Conservation (phyloP, 1,140 invertebrate genomes). For the Saccostrea echinata region DNA sequence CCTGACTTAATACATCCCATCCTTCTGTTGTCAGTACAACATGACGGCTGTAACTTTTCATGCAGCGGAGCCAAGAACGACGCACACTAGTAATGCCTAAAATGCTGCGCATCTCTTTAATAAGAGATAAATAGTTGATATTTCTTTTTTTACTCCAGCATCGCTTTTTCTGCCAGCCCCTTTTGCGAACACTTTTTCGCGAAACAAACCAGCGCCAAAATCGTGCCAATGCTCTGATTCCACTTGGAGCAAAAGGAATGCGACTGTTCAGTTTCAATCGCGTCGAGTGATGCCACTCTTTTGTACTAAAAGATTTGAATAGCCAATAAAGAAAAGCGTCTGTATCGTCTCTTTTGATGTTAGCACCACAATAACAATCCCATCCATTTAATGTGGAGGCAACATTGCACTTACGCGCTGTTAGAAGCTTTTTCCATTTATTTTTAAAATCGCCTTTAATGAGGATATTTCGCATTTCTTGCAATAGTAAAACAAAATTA, state of each 20-base stretch:
- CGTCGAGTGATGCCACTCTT: conserved; percentile 33
- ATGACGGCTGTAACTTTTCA: conserved; percentile 4
- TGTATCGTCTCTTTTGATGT: background rate
- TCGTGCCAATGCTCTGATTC: background rate
- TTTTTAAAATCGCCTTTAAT: conserved; percentile 8
- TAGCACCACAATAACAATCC: background rate
- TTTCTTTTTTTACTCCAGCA: conserved; percentile 14
- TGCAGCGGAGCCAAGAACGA: background rate
- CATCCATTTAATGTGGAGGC: conserved; percentile 10
- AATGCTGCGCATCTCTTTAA: conserved; percentile 40
- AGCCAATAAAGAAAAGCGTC: conserved; percentile 12
- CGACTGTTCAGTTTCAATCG: conserved; percentile 27
- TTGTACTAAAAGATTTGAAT: background rate
- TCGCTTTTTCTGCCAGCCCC: background rate
- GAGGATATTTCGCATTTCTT: conserved; percentile 43
- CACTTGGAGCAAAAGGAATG: conserved; percentile 8
- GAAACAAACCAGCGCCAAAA: conserved; percentile 32
- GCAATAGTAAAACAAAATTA: conserved; percentile 15
- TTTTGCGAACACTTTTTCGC: conserved; percentile 16
- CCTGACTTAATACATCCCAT: conserved; percentile 29
- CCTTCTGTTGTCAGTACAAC: conserved; percentile 1
- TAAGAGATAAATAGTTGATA: conserved; percentile 26
- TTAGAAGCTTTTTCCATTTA: conserved; percentile 41
- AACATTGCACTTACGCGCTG: background rate
- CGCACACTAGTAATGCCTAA: conserved; percentile 4